Evolutionary conservation across 2,888 invertebrate species (phyloP), one percentile per base, ranked within the genome.

Genomic region (Augochlorella aurata): DNA sequence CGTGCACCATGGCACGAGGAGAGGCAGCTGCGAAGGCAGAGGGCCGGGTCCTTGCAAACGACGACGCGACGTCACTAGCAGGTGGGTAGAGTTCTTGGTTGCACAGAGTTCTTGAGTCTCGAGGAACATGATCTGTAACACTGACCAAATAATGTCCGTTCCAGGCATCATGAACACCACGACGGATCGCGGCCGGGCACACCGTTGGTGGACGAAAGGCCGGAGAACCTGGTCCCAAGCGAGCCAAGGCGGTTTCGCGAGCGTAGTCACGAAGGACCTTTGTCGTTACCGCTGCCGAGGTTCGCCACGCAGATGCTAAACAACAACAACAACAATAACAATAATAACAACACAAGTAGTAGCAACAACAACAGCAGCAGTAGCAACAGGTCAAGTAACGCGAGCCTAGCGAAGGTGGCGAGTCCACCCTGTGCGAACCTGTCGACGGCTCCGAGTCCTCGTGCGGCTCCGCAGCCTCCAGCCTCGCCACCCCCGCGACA

Each of bases 211-310:
- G 97, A 97, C 93, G 97, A 97, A 92, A 94, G 96, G 70, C 97
- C 97, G 2, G 97, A 97, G 91, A 95, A 95, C 90, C 95, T 96
- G 84, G 94, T 95, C 82, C 97, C 97, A 14, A 95, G 95, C 81
- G 97, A 97, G 93, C 97, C 97, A 29, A 95, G 97, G 80, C 95
- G 97, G 69, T 94, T 96, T 90, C 93, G 95, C 89, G 95, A 96
- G 94, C 90, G 95, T 95, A 92, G 95, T 95, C 95, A 94, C 92
- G 95, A 94, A 81, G 95, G 96, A 18, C 97, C 98, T 50, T 95
- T 98, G 94, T 96, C 97, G 90, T 94, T 98, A 90, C 98, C 98
- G 38, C 94, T 98, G 89, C 98, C 98, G 61, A 96, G 97, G 94
- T 98, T 98, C 93, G 98, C 98, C 24, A 95, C 96, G 79, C 96